Evolutionary conservation across 2,888 invertebrate genomes (phyloP).

Genomic region (Venusia cambrica): DNA sequence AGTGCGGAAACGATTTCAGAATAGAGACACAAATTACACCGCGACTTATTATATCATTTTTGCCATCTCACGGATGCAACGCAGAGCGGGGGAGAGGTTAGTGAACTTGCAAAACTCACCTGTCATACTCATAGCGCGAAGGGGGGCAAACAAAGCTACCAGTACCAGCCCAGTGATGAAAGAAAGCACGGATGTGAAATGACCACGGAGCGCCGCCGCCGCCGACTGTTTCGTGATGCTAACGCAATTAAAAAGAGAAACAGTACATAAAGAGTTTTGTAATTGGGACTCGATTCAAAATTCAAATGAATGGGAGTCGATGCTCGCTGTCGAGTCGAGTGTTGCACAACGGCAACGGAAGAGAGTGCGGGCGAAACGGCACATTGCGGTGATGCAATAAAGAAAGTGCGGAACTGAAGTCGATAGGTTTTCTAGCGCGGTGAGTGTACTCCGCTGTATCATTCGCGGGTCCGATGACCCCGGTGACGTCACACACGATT

Average conservation of each 20-base stretch:
- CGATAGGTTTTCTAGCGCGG: slow-evolving; percentile 77
- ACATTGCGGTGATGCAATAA: slow-evolving; percentile 73
- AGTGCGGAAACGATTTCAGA: slow-evolving; percentile 75
- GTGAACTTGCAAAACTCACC: slow-evolving; percentile 77
- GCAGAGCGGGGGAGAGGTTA: slow-evolving; percentile 59
- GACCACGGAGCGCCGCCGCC: slow-evolving; percentile 40
- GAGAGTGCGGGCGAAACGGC: slow-evolving; percentile 73
- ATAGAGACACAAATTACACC: slow-evolving; percentile 53
- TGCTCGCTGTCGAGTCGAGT: slow-evolving; percentile 26
- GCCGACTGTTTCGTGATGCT: slow-evolving; percentile 27
- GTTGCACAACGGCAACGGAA: slow-evolving; percentile 73
- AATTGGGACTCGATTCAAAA: slow-evolving; percentile 54
- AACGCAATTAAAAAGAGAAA: slow-evolving; percentile 43
- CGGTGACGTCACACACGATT: slow-evolving; percentile 62
- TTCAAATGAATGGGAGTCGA: slow-evolving; percentile 44
- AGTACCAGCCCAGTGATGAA: slow-evolving; percentile 48
- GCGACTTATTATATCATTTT: slow-evolving; percentile 66
- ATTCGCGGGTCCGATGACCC: slow-evolving; percentile 70
- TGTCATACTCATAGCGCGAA: slow-evolving; percentile 61
- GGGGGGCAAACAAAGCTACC: slow-evolving; percentile 46
- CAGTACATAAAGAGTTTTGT: slow-evolving; percentile 50
- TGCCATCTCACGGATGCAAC: slow-evolving; percentile 59
- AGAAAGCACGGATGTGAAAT: slow-evolving; percentile 61
- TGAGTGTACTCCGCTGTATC: slow-evolving; percentile 75
- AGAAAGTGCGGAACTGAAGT: slow-evolving; percentile 80